Evolutionary conservation across 1,140 invertebrate genomes (phyloP), one percentile per base, ranked within the genome.

Genomic region (Polypedilum vanderplanki): DNA sequence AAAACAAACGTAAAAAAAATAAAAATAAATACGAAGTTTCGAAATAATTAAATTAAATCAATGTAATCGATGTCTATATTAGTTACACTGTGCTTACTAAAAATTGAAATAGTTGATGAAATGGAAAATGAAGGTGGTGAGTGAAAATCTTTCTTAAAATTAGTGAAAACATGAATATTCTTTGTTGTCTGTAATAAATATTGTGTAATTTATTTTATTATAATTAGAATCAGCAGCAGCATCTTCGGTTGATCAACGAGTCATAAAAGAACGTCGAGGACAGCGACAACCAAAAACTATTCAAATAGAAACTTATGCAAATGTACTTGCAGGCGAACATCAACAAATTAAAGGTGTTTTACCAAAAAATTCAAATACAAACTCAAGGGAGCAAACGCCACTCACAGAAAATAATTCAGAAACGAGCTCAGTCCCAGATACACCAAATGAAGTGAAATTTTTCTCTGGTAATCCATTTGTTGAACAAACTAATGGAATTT

Each of bases 401-500:
- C 77, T 33, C 24, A 33, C 24, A 33, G 24, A 83, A 9, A 80
- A 78, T 22, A 83, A 85, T n/a, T 77, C 78, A 70, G 76, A 82
- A 78, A 9, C 76, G 81, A 78, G 74, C 78, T 75, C 20, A 70
- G 40, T 9, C 76, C 78, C 76, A 1, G 81, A 83, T 78, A 83
- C 82, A 78, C 86, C 77, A 79, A 81, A 88, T 75, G 88, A 91
- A 78, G 90, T 93, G n/a, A 88, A 86, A 74, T 99, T 98, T 84
- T 93, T 94, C 77, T 97, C 91, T 80, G 98, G 98, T 1, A 99
- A 99, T 87, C 97, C 97, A 9, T 91, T 93, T 80, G 95, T 98
- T 7, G 98, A 99, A 87, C 90, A 96, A 40, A 97, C 95, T 0
- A 97, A 96, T 83, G 98, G 98, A 73, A 92, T 99, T 73, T 85